A percentile compares a stretch with the other conserved stretches of the same genome.
These are phyloP conservation scores for Sarcophaga subvicina DNA, from an alignment of 2,888 invertebrate species.

Conservation along the genomic window DNA sequence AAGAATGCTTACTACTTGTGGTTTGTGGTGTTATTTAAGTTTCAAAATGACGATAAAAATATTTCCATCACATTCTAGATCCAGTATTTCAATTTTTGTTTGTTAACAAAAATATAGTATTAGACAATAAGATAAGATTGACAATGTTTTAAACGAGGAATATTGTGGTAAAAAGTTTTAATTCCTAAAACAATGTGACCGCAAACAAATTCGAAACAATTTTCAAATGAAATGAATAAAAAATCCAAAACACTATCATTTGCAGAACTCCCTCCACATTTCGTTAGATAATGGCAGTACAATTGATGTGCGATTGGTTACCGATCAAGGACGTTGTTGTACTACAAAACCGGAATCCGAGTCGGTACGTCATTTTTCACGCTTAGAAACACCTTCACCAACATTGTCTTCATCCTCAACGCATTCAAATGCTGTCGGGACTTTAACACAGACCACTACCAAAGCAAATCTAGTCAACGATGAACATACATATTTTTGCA, in stretches of 20 bases:
- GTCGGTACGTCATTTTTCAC: constrained; percentile 72
- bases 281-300: constrained; percentile 79
- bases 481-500: constrained; percentile 78
- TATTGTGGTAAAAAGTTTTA: too few species aligned
- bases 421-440: constrained; percentile 53
- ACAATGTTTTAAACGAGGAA: too few species aligned
- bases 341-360: constrained; percentile 73
- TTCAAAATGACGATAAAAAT: too few species aligned
- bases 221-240: not conserved
- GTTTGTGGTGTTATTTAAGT: too few species aligned
- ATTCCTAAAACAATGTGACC: too few species aligned
- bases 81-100: too few species aligned
- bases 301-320: constrained; percentile 80
- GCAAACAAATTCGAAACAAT: too few species aligned
- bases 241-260: not conserved
- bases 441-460: constrained; percentile 62
- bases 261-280: constrained; percentile 76
- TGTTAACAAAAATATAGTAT: too few species aligned
- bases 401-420: constrained; percentile 74
- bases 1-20: too few species aligned
- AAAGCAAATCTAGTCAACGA: constrained; percentile 75
- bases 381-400: constrained; percentile 75
- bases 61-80: too few species aligned
- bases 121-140: too few species aligned
- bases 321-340: constrained; percentile 77